Base-by-base conservation (phyloP, 2,888 invertebrate species). In the Amphipyra berbera region DNA sequence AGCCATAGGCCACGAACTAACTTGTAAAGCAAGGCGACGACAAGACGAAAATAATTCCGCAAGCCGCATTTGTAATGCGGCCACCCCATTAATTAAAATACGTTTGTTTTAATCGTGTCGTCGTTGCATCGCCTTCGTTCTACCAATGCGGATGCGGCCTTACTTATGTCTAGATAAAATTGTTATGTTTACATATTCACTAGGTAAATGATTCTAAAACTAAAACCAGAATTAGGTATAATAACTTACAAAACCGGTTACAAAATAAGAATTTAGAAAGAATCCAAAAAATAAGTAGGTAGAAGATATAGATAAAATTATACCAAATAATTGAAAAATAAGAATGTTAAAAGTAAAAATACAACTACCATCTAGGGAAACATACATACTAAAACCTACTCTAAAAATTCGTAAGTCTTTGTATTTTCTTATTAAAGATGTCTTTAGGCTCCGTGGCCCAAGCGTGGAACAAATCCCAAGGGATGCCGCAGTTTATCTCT, bases 401-500 rank as follows among this genome's bases (percentile, higher is more conserved):
- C 64, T 62, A 35, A 76, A 75, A 61, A 65, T 69, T 76, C 61
- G 71, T 61, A 68, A 70, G 69, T 75, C 80, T 79, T 70, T 67
- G 68, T 68, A 58, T 77, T 72, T 68, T 72, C 72, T 77, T 76
- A 68, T 76, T 73, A 77, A 75, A 76, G 63, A 76, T 78, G 76
- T 81, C 81, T 71, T 76, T 64, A 72, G 72, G 73, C 65, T 76
- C 61, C 71, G 72, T 71, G 57, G 71, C 58, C 68, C 68, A 71
- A 64, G 66, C 68, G 58, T 54, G 61, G 72, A 77, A 78, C 80
- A 79, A 80, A 82, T 82, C 83, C 79, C 81, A 27, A 7, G 76
- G 79, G 79, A 78, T 68, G 68, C 63, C 72, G 71, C 78, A 77
- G 77, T 84, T 81, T 82, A 81, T 86, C 79, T 82, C 75, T 61